Evolutionary conservation across 2,888 invertebrate species (phyloP), one percentile per base, ranked within the genome.

Genomic region (Aporophyla lueneburgensis): DNA sequence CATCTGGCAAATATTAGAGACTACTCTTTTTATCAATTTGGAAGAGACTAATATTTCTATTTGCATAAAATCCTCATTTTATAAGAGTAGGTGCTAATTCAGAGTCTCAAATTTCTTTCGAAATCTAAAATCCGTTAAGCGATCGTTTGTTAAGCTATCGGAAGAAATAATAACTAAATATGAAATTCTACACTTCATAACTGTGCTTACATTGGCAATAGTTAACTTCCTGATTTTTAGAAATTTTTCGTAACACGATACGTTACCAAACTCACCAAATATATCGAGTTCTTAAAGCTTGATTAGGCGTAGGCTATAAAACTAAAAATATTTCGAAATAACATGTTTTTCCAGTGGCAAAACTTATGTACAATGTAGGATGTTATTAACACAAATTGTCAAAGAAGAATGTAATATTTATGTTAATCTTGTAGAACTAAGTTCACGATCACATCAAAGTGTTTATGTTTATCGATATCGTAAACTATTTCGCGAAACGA

Each of bases 391-490:
- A 80, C 10, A 27, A 46, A 59, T 59, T 24, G 46, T 72, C 9
- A 80, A 68, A 33, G 14, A 73, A 46, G 10, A 63, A 68, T 51
- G 12, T 33, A 19, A 33, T 51, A 67, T 51, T 21, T 24, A 79
- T 71, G 79, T 43, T 53, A 79, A 62, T 70, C 5, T 61, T n/a
- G 9, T 46, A 27, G 9, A 78, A 59, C 14, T 58, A 16, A 40
- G 21, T 51, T 43, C 21, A 27, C 27, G 19, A 54, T 69, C 12
- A 19, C 79, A 51, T 78, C 14, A 27, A 27, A 43, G 19, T 62
- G 27, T 69, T 69, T 40, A 78, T 49, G 54, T 24, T 70, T 62
- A 71, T 79, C 16, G 54, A 77, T 77, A 71, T 71, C n/a, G 16
- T 79, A 56, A 71, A 71, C 21, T 51, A 56, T 69, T 63, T 43